phyloP scores from a whole-genome alignment of 2,888 invertebrate genomes.

The Adela reaumurella region DNA sequence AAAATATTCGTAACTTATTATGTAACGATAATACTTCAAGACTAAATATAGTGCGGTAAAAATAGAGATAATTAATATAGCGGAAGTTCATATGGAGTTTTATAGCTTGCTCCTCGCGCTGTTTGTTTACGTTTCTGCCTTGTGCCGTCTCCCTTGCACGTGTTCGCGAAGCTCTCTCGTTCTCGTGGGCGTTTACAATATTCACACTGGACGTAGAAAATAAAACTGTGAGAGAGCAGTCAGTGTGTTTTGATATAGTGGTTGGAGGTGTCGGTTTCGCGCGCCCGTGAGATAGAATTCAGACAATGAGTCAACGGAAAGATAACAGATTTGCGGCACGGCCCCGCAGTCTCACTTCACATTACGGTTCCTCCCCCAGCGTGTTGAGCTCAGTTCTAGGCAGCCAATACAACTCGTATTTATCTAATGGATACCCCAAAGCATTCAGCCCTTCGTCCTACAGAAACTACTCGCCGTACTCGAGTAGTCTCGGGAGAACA shows the following conservation, averaged over 20 bases:
- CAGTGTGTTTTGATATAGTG: slow-evolving; percentile 40
- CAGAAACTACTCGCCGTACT: slow-evolving; percentile 46
- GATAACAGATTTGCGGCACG: slow-evolving; percentile 33
- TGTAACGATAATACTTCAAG: no score
- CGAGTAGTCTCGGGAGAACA: slow-evolving; percentile 32
- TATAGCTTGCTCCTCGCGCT: no score
- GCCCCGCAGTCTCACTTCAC: slow-evolving; percentile 37
- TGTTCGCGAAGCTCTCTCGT: slow-evolving; percentile 14
- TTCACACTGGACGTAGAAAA: slow-evolving; percentile 30
- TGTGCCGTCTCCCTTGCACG: slow-evolving; percentile 23
- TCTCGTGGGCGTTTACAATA: slow-evolving; percentile 34
- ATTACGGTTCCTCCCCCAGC: slow-evolving; percentile 45
- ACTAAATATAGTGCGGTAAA: no score
- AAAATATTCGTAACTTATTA: no score
- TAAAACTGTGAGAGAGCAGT: slow-evolving; percentile 32
- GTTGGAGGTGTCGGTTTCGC: slow-evolving; percentile 21
- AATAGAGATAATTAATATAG: no score
- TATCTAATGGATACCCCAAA: slow-evolving; percentile 30
- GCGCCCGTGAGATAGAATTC: background rate
- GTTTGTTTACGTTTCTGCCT: background rate
- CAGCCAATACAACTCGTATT: slow-evolving; percentile 19
- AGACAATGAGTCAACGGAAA: slow-evolving; percentile 42
- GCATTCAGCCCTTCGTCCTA: slow-evolving; percentile 17
- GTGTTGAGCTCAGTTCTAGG: slow-evolving; percentile 36
- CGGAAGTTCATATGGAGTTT: no score